Base-by-base conservation (phyloP, 2,113 vertebrate species). In the Nothoprocta pentlandii region DNA sequence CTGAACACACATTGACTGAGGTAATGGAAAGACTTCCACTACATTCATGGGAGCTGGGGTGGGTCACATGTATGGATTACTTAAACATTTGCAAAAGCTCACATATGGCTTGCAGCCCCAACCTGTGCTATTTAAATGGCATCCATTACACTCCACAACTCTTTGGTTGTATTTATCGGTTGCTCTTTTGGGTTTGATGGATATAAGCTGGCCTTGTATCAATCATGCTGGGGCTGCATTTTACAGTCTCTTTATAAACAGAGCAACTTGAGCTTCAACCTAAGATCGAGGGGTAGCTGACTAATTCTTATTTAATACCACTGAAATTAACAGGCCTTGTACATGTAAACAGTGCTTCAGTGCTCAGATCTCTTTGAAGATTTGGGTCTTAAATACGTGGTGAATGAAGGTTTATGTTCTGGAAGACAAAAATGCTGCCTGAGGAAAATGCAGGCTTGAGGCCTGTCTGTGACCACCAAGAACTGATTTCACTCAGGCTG, bases 1-100 rank as follows among this genome's bases (percentile, higher is more conserved):
- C 79, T 2, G 1, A 87, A 56, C 28, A 0, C 1, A 8, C 16
- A 23, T 4, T 66, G 36, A 39, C 28, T 68, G 14, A 25, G 32
- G 7, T 56, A 41, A 75, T 47, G 28, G 51, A 87, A 78, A 75
- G 16, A 26, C 34, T 78, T 30, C 46, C 34, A 21, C 4, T 53
- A 26, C 39, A 53, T 53, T 11, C 84, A 5, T 75, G 32, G 20
- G 30, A 90, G 10, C 19, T 89, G 28, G 16, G 2, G 2, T 28
- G 22, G 6, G 34, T 8, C 26, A 23, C 36, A 2, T 58, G 4
- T 30, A 49, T 28, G 25, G 82, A 78, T 30, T 3, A 30, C 21
- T 5, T 39, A 41, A 63, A 12, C 13, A 19, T 22, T 21, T 59
- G 42, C 26, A 80, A 13, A 61, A 79, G 32, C 16, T 87, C 42